Evolutionary conservation across 2,888 invertebrate genomes (phyloP).

Genomic region (Ectemnius cavifrons): DNA sequence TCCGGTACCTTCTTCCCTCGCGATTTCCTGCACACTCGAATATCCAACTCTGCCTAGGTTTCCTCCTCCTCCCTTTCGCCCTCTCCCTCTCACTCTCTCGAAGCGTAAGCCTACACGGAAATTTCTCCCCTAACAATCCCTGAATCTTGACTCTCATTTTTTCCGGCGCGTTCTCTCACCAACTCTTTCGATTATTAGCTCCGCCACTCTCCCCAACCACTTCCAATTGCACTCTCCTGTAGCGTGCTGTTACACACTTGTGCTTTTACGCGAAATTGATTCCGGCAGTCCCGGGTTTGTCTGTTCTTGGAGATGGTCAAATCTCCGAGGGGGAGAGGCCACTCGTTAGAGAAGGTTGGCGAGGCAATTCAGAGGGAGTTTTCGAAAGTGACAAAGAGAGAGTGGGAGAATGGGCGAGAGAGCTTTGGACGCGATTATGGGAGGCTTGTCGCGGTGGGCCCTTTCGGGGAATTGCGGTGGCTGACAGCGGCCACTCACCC

Average conservation of each 20-base stretch:
- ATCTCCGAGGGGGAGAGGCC: no score
- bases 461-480: slow-evolving; percentile 54
- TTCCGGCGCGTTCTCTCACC: slow-evolving; percentile 27
- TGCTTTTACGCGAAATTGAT: no score
- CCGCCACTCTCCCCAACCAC: no score
- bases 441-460: slow-evolving; percentile 54
- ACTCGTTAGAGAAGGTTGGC: no score
- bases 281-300: no score
- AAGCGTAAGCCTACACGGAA: no score
- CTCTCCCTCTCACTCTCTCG: background rate
- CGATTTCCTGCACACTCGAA: slow-evolving; percentile 44
- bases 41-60: slow-evolving; percentile 9
- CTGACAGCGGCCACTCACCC: slow-evolving; percentile 35
- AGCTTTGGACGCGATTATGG: slow-evolving; percentile 59
- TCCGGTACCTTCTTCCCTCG: slow-evolving; percentile 25
- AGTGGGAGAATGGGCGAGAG: slow-evolving; percentile 29
- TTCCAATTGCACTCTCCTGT: no score
- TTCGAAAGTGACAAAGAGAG: no score
- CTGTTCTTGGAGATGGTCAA: no score
- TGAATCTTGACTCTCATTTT: slow-evolving; percentile 34
- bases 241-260: no score
- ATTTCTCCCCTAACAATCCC: slow-evolving; percentile 25
- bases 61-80: slow-evolving; percentile 6
- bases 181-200: no score
- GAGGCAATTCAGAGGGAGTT: no score